These are phyloP conservation scores for Microchrysa polita DNA, from an alignment of 2,888 invertebrate species.

Conservation along the genomic window DNA sequence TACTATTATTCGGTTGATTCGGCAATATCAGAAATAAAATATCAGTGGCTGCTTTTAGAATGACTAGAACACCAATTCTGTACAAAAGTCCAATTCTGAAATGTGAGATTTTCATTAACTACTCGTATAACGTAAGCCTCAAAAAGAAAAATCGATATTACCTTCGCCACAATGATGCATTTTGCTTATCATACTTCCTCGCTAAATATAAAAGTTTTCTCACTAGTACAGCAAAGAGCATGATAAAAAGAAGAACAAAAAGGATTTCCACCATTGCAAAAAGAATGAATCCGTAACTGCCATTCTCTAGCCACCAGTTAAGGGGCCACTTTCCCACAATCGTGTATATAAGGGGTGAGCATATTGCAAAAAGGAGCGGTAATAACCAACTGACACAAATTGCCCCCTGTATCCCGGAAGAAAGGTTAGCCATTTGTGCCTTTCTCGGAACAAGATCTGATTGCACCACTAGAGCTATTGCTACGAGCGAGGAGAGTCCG, in stretches of 20 bases:
- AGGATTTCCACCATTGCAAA: conserved; percentile 75
- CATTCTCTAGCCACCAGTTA: conserved; percentile 74
- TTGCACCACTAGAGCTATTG: conserved; percentile 62
- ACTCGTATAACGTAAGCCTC: no score
- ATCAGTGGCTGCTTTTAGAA: conserved; percentile 69
- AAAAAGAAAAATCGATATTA: conserved; percentile 54
- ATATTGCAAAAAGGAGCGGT: conserved; percentile 62
- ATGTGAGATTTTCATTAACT: not conserved
- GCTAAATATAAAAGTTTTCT: conserved; percentile 70
- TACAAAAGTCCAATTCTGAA: conserved; percentile 71
- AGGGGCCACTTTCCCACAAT: conserved; percentile 64
- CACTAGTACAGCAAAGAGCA: conserved; percentile 75
- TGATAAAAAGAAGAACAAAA: conserved; percentile 73
- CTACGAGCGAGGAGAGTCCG: conserved; percentile 71
- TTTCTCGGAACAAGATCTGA: conserved; percentile 63
- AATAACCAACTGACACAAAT: conserved; percentile 64
- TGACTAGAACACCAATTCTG: conserved; percentile 70
- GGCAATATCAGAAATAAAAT: conserved; percentile 73
- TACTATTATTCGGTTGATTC: conserved; percentile 69
- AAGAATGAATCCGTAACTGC: conserved; percentile 71
- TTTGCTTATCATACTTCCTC: conserved; percentile 71
- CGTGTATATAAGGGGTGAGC: conserved; percentile 63
- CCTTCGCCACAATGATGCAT: conserved; percentile 69
- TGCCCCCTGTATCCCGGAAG: conserved; percentile 62
- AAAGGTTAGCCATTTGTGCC: conserved; percentile 55